Percentiles rank a stretch among this genome's conserved stretches.
Conservation (phyloP, 2,888 invertebrate species). For the Dusona sp. region DNA sequence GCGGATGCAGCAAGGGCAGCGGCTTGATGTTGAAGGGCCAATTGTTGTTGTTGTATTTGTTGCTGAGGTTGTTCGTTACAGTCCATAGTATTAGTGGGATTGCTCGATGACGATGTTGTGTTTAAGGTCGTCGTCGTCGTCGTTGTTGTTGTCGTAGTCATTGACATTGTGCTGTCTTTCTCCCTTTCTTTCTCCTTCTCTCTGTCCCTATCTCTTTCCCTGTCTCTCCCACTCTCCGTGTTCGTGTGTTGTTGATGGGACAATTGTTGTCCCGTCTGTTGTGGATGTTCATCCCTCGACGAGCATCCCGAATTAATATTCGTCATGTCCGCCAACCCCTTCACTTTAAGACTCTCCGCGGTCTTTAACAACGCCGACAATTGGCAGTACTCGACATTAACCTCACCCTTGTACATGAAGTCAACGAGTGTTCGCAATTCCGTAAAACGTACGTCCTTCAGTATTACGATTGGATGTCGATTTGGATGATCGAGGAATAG, state of each 20-base stretch:
- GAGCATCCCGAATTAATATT: constrained; percentile 89
- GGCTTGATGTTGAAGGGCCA: constrained; percentile 51
- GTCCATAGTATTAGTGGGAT: constrained; percentile 75
- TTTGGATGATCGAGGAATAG: constrained; percentile 97
- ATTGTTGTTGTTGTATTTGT: constrained; percentile 63
- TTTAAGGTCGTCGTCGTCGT: constrained; percentile 59
- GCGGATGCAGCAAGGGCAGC: constrained; percentile 63
- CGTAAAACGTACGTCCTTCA: constrained; percentile 96
- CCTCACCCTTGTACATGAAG: constrained; percentile 98
- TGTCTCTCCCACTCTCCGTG: constrained; percentile 72
- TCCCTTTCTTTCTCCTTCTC: constrained; percentile 73
- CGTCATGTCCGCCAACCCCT: constrained; percentile 97
- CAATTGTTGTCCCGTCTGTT: constrained; percentile 82
- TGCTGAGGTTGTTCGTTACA: constrained; percentile 70
- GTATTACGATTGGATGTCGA: constrained; percentile 96
- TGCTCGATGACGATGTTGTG: constrained; percentile 72
- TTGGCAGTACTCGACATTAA: constrained; percentile 97
- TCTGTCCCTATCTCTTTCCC: constrained; percentile 71
- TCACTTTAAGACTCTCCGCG: constrained; percentile 96
- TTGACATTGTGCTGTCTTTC: constrained; percentile 69
- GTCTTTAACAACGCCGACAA: constrained; percentile 95
- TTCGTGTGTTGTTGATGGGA: constrained; percentile 68
- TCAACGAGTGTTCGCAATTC: constrained; percentile 96
- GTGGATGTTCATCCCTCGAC: constrained; percentile 84
- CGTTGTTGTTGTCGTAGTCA: constrained; percentile 47